These are phyloP conservation scores for Dendroctonus ponderosae DNA, from an alignment of 1,140 invertebrate genomes.

Conservation along the genomic window DNA sequence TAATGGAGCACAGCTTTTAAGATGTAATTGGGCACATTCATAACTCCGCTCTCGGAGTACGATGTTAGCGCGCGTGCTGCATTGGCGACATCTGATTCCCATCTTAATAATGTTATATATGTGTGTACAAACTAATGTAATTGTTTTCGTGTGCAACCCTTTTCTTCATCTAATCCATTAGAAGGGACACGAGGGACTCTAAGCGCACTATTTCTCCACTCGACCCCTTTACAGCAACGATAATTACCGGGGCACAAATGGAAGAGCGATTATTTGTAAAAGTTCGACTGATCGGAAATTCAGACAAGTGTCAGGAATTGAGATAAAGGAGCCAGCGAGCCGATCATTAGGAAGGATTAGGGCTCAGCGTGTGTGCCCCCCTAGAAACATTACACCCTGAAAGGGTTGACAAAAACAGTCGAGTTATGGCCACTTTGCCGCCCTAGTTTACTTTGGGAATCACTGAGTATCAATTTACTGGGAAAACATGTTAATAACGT, in stretches of 20 bases:
- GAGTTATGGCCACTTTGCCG: slow-evolving; percentile 29
- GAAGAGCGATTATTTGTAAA: slow-evolving; percentile 46
- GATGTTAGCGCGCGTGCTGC: slow-evolving; percentile 34
- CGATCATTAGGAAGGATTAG: slow-evolving; percentile 48
- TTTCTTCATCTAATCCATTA: slow-evolving; percentile 45
- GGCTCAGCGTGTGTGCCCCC: slow-evolving; percentile 35
- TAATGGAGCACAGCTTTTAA: slow-evolving; percentile 66
- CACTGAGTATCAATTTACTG: slow-evolving; percentile 17
- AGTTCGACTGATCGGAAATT: slow-evolving; percentile 37
- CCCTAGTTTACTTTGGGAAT: slow-evolving; percentile 25
- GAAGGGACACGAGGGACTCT: slow-evolving; percentile 39
- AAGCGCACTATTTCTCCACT: slow-evolving; percentile 37
- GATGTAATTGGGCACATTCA: slow-evolving; percentile 67
- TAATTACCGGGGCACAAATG: slow-evolving; percentile 47
- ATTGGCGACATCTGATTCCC: slow-evolving; percentile 43
- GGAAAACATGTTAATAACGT: slow-evolving; percentile 14
- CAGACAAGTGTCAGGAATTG: slow-evolving; percentile 42
- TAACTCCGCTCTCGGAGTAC: slow-evolving; percentile 52
- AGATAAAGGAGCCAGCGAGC: slow-evolving; percentile 37
- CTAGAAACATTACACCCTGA: slow-evolving; percentile 42
- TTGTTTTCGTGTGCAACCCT: slow-evolving; percentile 44
- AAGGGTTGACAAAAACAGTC: slow-evolving; percentile 45
- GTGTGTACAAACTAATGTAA: slow-evolving; percentile 37
- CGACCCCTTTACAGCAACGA: slow-evolving; percentile 45
- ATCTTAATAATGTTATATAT: slow-evolving; percentile 35